These are phyloP conservation scores for Muntiacus reevesi DNA, from an alignment of 2,113 vertebrate genomes.

Conservation along the genomic window DNA sequence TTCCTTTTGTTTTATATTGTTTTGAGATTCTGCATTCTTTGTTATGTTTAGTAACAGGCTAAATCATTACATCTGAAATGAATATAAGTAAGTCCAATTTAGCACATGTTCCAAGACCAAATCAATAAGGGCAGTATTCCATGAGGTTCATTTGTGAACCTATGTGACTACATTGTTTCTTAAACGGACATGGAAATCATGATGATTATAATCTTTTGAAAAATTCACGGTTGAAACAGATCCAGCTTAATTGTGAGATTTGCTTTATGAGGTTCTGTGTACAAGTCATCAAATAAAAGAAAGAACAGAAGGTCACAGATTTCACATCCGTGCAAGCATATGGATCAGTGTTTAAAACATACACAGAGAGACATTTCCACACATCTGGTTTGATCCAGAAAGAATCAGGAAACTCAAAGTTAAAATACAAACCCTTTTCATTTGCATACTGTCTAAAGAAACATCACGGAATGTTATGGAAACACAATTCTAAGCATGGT, in stretches of 20 bases:
- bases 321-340: slow-evolving; percentile 28
- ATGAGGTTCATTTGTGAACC: slow-evolving; percentile 50
- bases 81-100: slow-evolving; percentile 58
- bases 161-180: slow-evolving; percentile 61
- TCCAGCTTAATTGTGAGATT: slow-evolving; percentile 70
- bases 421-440: slow-evolving; percentile 18
- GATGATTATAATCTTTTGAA: slow-evolving; percentile 65
- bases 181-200: slow-evolving; percentile 61
- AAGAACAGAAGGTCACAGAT: slow-evolving; percentile 69
- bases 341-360: slow-evolving; percentile 49
- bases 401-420: slow-evolving; percentile 37
- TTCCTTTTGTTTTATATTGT: slow-evolving; percentile 36
- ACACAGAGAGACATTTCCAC: slow-evolving; percentile 17
- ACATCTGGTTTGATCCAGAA: slow-evolving; percentile 53
- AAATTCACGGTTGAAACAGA: slow-evolving; percentile 68
- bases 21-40: slow-evolving; percentile 49
- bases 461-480: neutral
- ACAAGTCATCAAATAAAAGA: slow-evolving; percentile 64
- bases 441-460: slow-evolving; percentile 1
- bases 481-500: neutral
- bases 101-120: slow-evolving; percentile 50
- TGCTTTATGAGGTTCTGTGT: slow-evolving; percentile 63
- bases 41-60: slow-evolving; percentile 25
- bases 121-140: slow-evolving; percentile 52
- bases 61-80: slow-evolving; percentile 60